Evolutionary conservation across 2,113 vertebrate species (phyloP).

Genomic region (Xenus cinereus): DNA sequence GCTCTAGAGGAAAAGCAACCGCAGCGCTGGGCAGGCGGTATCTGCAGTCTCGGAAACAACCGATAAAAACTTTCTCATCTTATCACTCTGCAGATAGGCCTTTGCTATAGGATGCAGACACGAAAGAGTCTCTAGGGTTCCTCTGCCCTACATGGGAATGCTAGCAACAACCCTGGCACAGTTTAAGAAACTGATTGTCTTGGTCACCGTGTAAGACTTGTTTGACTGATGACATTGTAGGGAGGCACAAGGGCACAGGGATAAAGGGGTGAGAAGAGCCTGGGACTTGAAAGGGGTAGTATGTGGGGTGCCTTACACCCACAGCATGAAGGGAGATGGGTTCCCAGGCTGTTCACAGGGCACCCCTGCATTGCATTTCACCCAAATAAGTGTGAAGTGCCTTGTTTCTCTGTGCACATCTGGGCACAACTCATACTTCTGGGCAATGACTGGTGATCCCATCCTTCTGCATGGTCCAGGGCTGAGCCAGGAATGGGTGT

Average conservation of each 20-base stretch:
- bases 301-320: not conserved
- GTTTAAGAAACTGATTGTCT: not conserved
- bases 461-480: not conserved
- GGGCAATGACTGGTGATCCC: not conserved
- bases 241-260: not conserved
- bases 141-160: not conserved
- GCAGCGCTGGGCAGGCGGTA: accelerated
- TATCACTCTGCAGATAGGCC: not conserved
- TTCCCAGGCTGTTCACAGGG: not conserved
- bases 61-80: slow-evolving; percentile 27
- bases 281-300: not conserved
- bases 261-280: not conserved
- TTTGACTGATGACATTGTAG: not conserved
- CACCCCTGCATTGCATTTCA: not conserved
- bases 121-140: not conserved
- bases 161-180: not conserved
- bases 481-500: not conserved
- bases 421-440: accelerated
- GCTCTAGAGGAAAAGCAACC: not conserved
- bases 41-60: not conserved
- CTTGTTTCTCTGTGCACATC: accelerated
- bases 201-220: accelerated
- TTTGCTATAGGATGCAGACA: not conserved
- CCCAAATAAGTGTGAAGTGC: not conserved
- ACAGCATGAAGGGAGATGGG: not conserved